A percentile compares a stretch with the other conserved stretches of the same genome.
phyloP scores from a whole-genome alignment of 2,888 invertebrate species.

The Apodemia zela region DNA sequence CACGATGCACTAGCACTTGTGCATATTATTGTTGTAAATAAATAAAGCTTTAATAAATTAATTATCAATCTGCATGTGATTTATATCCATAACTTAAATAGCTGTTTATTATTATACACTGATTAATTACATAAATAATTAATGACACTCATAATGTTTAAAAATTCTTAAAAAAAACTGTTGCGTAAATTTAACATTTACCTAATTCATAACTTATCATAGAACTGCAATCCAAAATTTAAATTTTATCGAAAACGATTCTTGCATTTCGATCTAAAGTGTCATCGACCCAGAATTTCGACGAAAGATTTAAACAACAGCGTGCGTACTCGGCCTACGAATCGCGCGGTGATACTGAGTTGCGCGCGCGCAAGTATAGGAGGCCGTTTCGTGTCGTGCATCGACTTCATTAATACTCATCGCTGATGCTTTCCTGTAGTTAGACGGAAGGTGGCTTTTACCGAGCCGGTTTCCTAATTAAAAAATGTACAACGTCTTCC shows the following conservation, averaged over 20 bases:
- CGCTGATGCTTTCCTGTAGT: slow-evolving; percentile 70
- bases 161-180: too few species aligned
- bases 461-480: slow-evolving; percentile 74
- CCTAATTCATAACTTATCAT: slow-evolving; percentile 22
- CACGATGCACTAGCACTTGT: too few species aligned
- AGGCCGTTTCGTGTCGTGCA: slow-evolving; percentile 49
- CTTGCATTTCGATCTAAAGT: slow-evolving; percentile 31
- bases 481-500: slow-evolving; percentile 56
- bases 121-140: too few species aligned
- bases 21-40: too few species aligned
- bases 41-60: too few species aligned
- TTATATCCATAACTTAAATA: too few species aligned
- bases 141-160: too few species aligned
- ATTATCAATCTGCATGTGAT: too few species aligned
- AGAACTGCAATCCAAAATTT: slow-evolving; percentile 21
- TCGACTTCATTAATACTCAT: slow-evolving; percentile 70
- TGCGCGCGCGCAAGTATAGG: slow-evolving; percentile 51
- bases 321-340: slow-evolving; percentile 50
- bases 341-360: slow-evolving; percentile 64
- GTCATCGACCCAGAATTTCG: slow-evolving; percentile 33
- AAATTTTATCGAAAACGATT: slow-evolving; percentile 19
- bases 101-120: too few species aligned
- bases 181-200: slow-evolving; percentile 6
- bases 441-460: slow-evolving; percentile 76
- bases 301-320: slow-evolving; percentile 27